Conservation (phyloP, 1,140 invertebrate genomes). For the Cryptotermes secundus region DNA sequence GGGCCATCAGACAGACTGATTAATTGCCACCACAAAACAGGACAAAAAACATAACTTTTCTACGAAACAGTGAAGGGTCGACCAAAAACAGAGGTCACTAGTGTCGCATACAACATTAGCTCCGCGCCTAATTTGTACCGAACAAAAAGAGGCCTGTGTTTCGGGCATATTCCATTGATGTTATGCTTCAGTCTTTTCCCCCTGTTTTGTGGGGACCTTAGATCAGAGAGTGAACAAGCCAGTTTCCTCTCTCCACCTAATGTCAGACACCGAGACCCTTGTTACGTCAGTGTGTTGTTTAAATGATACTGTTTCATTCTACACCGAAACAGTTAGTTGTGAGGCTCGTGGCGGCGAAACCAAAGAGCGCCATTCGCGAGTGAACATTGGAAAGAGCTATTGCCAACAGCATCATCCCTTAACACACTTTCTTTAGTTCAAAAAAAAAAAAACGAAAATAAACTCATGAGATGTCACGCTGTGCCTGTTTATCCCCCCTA, state of each 20-base stretch:
- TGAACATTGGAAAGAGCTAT: too few species aligned
- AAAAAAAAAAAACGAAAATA: too few species aligned
- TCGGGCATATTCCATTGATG: background rate
- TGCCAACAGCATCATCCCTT: too few species aligned
- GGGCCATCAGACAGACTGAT: background rate
- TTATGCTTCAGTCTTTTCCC: background rate
- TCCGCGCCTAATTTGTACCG: background rate
- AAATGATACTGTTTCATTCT: background rate
- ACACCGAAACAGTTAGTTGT: background rate
- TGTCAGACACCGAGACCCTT: background rate
- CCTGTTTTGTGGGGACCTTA: background rate
- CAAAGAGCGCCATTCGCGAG: too few species aligned
- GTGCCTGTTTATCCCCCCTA: too few species aligned
- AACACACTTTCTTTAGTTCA: too few species aligned
- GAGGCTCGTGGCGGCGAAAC: background rate
- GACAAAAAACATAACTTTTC: background rate
- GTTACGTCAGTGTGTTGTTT: background rate
- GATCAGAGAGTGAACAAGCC: background rate
- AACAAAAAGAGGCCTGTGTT: background rate
- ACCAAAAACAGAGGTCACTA: slow-evolving; percentile 1
- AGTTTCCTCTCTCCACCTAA: background rate
- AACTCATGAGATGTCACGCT: too few species aligned
- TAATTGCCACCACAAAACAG: background rate
- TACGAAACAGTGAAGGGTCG: background rate
- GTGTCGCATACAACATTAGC: slow-evolving; percentile 2